Conservation (phyloP, 2,888 invertebrate species). For the Bombylius major region DNA sequence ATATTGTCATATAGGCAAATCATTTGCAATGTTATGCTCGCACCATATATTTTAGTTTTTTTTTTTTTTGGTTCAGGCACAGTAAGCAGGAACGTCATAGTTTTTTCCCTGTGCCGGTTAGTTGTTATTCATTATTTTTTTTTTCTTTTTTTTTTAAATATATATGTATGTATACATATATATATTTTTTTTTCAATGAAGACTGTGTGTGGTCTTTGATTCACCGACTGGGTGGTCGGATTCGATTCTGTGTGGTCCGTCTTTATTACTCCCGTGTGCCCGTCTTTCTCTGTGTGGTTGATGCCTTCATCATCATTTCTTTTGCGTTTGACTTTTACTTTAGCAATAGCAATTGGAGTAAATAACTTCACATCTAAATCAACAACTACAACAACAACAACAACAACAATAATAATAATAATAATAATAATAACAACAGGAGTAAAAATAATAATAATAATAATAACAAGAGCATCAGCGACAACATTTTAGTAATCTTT, state of each 20-base stretch:
- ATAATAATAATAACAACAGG: too few species aligned
- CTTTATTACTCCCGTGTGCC: slow-evolving; percentile 18
- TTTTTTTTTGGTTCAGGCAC: slow-evolving; percentile 1
- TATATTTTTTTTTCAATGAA: slow-evolving; percentile 15
- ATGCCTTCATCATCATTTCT: slow-evolving; percentile 8
- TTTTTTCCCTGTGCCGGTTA: slow-evolving; percentile 12
- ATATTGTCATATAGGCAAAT: not conserved
- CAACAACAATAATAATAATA: too few species aligned
- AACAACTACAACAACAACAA: not conserved
- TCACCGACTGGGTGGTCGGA: slow-evolving; percentile 20
- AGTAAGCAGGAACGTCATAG: slow-evolving; percentile 9
- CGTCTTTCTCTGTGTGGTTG: slow-evolving; percentile 17
- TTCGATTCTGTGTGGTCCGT: slow-evolving; percentile 21
- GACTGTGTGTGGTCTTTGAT: slow-evolving; percentile 20
- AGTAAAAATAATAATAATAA: too few species aligned
- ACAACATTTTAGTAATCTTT: too few species aligned
- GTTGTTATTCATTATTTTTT: slow-evolving; percentile 7
- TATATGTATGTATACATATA: too few species aligned
- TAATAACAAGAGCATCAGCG: too few species aligned
- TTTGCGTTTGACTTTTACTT: not conserved
- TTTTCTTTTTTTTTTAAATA: slow-evolving; percentile 10
- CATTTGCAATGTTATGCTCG: not conserved
- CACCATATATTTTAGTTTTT: not conserved
- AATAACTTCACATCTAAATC: not conserved
- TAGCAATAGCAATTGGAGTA: not conserved